Evolutionary conservation across 2,797 vertebrate genomes (phyloP).

Genomic region (Ibycter americanus): DNA sequence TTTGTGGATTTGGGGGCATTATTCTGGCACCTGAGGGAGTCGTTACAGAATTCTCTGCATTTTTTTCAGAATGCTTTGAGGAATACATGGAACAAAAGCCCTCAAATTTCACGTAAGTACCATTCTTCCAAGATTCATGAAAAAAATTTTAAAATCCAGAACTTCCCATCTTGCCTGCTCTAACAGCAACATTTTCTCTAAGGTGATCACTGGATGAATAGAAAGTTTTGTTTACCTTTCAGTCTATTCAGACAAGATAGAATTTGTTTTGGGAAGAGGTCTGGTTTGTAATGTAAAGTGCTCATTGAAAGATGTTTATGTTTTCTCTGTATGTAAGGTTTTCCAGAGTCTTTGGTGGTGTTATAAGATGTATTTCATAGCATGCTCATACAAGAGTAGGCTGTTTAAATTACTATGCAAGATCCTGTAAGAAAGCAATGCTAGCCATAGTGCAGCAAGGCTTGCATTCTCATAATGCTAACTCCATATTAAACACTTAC

Average conservation of each 20-base stretch:
- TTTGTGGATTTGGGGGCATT: not conserved
- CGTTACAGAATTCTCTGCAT: not conserved
- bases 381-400: not conserved
- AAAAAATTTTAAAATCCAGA: not conserved
- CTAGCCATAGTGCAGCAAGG: not conserved
- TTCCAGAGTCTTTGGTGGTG: not conserved
- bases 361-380: not conserved
- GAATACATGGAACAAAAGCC: not conserved
- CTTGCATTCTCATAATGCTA: not conserved
- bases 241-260: not conserved
- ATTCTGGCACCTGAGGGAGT: not conserved
- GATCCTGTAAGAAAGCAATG: not conserved
- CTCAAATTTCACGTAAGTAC: not conserved
- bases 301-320: not conserved
- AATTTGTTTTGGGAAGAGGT: slow-evolving; percentile 38
- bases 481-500: not conserved
- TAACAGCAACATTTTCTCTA: not conserved
- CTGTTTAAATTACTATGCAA: not conserved
- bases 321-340: not conserved
- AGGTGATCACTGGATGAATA: not conserved
- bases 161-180: not conserved
- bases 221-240: slow-evolving; percentile 15
- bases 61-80: not conserved
- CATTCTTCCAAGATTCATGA: not conserved
- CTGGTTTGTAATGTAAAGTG: not conserved